phyloP scores from a whole-genome alignment of 2,888 invertebrate species.

The Synergus laeviventris region DNA sequence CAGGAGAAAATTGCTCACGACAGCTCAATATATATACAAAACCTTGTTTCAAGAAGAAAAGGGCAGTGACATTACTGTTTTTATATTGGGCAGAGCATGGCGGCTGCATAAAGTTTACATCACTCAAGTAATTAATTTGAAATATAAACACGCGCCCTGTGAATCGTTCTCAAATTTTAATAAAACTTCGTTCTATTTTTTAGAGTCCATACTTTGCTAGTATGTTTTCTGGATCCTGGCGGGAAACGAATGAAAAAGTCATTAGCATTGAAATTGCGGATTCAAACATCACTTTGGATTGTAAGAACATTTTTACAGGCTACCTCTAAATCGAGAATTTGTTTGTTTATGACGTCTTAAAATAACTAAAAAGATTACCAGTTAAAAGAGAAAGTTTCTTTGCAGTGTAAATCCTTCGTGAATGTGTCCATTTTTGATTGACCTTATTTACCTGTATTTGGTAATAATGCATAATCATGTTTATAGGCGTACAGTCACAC shows the following conservation, averaged over 20 bases:
- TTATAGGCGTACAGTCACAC: background rate
- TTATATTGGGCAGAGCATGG: constrained; percentile 85
- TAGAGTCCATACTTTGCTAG: constrained; percentile 87
- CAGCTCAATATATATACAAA: constrained; percentile 87
- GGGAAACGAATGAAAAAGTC: constrained; percentile 82
- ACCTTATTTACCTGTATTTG: constrained; percentile 54
- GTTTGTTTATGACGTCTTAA: background rate
- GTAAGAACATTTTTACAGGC: constrained; percentile 74
- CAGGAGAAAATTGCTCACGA: constrained; percentile 83
- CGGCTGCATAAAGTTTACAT: constrained; percentile 87
- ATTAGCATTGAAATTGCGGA: constrained; percentile 84
- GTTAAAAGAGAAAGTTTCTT: constrained; percentile 14
- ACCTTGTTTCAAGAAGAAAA: constrained; percentile 86
- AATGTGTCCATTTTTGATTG: constrained; percentile 47
- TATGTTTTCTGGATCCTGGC: constrained; percentile 89
- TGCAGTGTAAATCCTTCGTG: constrained; percentile 54
- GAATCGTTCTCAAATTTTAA: background rate
- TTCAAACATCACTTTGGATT: constrained; percentile 82
- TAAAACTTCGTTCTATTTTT: constrained; percentile 53
- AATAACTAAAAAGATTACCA: background rate
- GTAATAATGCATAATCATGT: constrained; percentile 6
- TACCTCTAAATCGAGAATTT: background rate
- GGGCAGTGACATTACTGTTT: constrained; percentile 85
- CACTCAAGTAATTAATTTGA: constrained; percentile 78
- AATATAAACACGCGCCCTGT: background rate